A percentile compares a stretch with the other conserved stretches of the same genome.
Evolutionary conservation across 2,113 vertebrate genomes (phyloP).

Genomic region (Sterrhoptilus dennistouni): DNA sequence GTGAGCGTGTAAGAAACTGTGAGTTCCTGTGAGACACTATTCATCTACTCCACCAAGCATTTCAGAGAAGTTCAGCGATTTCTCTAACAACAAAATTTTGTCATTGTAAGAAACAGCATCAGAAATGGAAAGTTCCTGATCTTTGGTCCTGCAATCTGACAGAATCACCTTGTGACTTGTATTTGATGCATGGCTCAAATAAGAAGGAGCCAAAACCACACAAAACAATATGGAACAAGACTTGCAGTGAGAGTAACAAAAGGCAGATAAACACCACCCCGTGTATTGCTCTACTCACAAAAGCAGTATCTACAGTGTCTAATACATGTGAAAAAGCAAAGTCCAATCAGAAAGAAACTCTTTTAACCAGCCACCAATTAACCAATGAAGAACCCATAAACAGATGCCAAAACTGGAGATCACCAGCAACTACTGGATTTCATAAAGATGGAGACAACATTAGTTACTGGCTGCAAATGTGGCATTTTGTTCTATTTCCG

Average conservation of each 20-base stretch:
- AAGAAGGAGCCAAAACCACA: not conserved
- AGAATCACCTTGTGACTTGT: not conserved
- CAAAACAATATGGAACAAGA: not conserved
- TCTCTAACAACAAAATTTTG: not conserved
- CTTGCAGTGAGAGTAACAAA: not conserved
- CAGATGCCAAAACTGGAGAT: constrained; percentile 20
- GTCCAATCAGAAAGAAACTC: not conserved
- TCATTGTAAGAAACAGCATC: not conserved
- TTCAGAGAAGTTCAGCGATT: not conserved
- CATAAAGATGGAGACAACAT: constrained; percentile 32
- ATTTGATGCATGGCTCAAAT: not conserved
- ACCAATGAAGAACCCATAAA: not conserved
- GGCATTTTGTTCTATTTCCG: constrained; percentile 55
- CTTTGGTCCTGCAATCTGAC: not conserved
- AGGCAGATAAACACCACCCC: not conserved
- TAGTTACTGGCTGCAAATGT: constrained; percentile 52
- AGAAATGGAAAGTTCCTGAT: not conserved
- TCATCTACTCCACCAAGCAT: not conserved
- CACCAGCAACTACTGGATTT: constrained; percentile 16
- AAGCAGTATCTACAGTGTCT: not conserved
- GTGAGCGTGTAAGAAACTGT: not conserved
- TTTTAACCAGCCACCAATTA: constrained; percentile 13
- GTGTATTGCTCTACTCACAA: not conserved
- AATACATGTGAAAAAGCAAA: not conserved
- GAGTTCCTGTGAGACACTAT: not conserved